Evolutionary conservation across 1,140 invertebrate species (phyloP).

Genomic region (Hormaphis cornu): DNA sequence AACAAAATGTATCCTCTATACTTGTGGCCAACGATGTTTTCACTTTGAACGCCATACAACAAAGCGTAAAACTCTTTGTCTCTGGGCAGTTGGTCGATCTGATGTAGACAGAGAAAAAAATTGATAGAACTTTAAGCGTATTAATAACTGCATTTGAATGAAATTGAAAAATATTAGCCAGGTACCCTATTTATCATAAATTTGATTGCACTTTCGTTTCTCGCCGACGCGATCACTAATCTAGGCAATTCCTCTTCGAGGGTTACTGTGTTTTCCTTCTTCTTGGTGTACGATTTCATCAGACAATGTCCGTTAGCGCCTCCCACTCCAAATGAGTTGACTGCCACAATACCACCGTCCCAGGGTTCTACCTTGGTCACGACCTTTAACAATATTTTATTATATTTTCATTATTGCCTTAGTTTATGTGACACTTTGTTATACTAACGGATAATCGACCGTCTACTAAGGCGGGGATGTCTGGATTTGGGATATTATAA

Average conservation of each 20-base stretch:
- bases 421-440: not conserved
- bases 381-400: slow-evolving; percentile 41
- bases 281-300: slow-evolving; percentile 43
- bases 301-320: slow-evolving; percentile 57
- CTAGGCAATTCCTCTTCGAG: slow-evolving; percentile 35
- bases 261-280: slow-evolving; percentile 35
- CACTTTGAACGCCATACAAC: slow-evolving; percentile 37
- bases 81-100: slow-evolving; percentile 20
- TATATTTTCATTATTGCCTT: not conserved
- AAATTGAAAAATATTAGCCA: not conserved
- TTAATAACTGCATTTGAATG: not conserved
- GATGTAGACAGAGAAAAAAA: not conserved
- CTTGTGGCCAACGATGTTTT: slow-evolving; percentile 43
- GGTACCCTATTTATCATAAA: slow-evolving; percentile 30
- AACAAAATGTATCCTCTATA: slow-evolving; percentile 56
- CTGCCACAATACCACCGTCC: slow-evolving; percentile 50
- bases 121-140: not conserved
- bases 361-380: slow-evolving; percentile 48
- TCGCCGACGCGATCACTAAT: slow-evolving; percentile 36
- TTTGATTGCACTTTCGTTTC: slow-evolving; percentile 30
- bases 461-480: slow-evolving; percentile 52
- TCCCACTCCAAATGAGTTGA: slow-evolving; percentile 65
- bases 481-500: slow-evolving; percentile 52
- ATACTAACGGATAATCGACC: slow-evolving; percentile 47
- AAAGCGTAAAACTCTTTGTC: slow-evolving; percentile 40